phyloP scores from a whole-genome alignment of 2,888 invertebrate species.

The Pharmacophagus antenor region DNA sequence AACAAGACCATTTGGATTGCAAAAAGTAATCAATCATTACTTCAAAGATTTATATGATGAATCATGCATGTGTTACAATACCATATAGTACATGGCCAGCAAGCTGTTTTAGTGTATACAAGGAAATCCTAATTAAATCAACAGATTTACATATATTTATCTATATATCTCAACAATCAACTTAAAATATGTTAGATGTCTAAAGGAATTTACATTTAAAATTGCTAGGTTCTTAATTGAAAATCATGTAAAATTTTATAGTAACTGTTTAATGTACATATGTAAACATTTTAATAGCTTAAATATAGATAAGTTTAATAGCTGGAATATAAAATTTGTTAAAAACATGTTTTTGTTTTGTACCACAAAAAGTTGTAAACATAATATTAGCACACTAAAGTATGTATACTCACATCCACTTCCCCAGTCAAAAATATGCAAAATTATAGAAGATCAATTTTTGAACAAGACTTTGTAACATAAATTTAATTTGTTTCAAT shows the following conservation, averaged over 20 bases:
- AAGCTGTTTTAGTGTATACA: constrained; percentile 10
- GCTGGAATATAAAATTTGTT: neutral
- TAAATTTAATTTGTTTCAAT: too few species aligned
- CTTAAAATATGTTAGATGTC: constrained; percentile 1
- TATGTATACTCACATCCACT: too few species aligned
- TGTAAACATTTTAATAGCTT: neutral
- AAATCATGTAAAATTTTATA: neutral
- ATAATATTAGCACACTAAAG: neutral
- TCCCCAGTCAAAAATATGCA: too few species aligned
- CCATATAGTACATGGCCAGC: constrained; percentile 20
- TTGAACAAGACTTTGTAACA: too few species aligned
- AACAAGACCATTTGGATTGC: neutral
- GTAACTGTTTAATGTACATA: neutral
- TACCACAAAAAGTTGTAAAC: neutral
- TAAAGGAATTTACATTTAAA: neutral
- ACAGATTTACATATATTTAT: constrained; percentile 16
- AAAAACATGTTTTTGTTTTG: neutral
- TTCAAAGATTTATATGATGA: neutral
- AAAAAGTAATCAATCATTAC: neutral
- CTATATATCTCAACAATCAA: constrained; percentile 13
- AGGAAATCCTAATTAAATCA: constrained; percentile 19
- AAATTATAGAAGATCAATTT: too few species aligned
- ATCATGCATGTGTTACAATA: constrained; percentile 4
- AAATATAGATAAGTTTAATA: too few species aligned
- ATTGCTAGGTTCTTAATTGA: neutral